Conservation (phyloP, 1,140 invertebrate genomes). For the Protaetia brevitarsis region DNA sequence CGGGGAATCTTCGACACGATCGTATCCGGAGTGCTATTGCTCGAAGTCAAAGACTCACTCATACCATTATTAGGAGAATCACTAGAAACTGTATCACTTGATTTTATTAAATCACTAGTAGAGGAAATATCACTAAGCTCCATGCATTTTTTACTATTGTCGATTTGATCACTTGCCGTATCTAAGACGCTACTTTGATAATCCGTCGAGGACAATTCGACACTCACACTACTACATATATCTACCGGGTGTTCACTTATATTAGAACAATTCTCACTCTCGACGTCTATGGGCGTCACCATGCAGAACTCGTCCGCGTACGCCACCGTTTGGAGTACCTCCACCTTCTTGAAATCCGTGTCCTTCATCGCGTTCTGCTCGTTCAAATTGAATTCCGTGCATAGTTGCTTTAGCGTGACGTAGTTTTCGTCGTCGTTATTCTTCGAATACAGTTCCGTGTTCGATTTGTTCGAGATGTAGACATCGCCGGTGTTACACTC, state of each 20-base stretch:
- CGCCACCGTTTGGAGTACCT: conserved; percentile 40
- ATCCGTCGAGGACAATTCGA: conserved; percentile 38
- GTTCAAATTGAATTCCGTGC: conserved; percentile 38
- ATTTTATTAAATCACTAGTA: conserved; percentile 36
- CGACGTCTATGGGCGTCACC: conserved; percentile 51
- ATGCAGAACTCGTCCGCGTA: conserved; percentile 66
- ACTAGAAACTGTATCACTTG: conserved; percentile 33
- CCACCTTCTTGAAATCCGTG: conserved; percentile 26
- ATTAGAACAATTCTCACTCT: conserved; percentile 46
- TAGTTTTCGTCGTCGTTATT: conserved; percentile 42
- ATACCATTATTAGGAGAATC: conserved; percentile 34
- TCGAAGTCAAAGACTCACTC: conserved; percentile 65
- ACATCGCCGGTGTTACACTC: conserved; percentile 26
- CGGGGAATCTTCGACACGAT: conserved; percentile 48
- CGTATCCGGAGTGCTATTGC: conserved; percentile 62
- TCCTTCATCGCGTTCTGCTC: conserved; percentile 31
- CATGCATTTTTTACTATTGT: conserved; percentile 22
- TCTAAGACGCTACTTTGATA: conserved; percentile 33
- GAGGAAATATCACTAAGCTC: conserved; percentile 24
- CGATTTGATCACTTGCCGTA: not conserved
- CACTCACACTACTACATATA: conserved; percentile 45
- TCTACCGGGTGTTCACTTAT: conserved; percentile 44
- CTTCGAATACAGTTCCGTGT: conserved; percentile 20
- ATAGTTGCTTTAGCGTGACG: conserved; percentile 45
- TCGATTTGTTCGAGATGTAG: conserved; percentile 22